phyloP scores from a whole-genome alignment of 2,888 invertebrate genomes.

The Cryptus armator region DNA sequence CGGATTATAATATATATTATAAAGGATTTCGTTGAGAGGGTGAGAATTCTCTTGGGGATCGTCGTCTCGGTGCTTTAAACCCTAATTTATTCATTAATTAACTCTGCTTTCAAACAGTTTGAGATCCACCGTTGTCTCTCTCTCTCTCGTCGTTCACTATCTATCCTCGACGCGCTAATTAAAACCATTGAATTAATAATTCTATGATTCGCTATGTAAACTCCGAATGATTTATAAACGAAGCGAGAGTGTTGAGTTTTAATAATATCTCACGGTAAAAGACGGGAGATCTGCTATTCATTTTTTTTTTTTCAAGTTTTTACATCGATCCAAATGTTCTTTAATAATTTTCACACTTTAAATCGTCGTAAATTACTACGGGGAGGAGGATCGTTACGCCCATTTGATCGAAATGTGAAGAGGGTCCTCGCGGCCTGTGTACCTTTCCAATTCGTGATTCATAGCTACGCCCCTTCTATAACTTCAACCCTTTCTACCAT shows the following conservation, averaged over 20 bases:
- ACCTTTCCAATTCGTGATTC: background rate
- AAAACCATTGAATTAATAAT: conserved; percentile 35
- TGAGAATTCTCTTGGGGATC: conserved; percentile 1
- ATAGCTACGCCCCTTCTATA: background rate
- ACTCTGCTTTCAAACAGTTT: conserved; percentile 30
- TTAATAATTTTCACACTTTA: background rate
- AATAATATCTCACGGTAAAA: background rate
- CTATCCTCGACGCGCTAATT: background rate
- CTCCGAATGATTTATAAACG: conserved; percentile 6
- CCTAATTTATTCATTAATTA: conserved; percentile 49
- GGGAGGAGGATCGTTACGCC: background rate
- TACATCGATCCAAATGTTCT: background rate
- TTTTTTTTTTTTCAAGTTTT: background rate
- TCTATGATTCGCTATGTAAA: conserved; percentile 19
- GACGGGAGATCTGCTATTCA: background rate
- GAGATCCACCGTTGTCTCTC: conserved; percentile 13
- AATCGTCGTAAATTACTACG: background rate
- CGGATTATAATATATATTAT: conserved; percentile 37
- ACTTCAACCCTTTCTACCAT: conserved; percentile 7
- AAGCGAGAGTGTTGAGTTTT: background rate
- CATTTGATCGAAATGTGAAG: background rate
- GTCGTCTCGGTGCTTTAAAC: background rate
- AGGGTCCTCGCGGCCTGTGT: background rate
- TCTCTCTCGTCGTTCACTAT: background rate
- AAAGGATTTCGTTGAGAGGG: conserved; percentile 20